Evolutionary conservation across 2,797 vertebrate genomes (phyloP).

Genomic region (Phaenicophaeus curvirostris): DNA sequence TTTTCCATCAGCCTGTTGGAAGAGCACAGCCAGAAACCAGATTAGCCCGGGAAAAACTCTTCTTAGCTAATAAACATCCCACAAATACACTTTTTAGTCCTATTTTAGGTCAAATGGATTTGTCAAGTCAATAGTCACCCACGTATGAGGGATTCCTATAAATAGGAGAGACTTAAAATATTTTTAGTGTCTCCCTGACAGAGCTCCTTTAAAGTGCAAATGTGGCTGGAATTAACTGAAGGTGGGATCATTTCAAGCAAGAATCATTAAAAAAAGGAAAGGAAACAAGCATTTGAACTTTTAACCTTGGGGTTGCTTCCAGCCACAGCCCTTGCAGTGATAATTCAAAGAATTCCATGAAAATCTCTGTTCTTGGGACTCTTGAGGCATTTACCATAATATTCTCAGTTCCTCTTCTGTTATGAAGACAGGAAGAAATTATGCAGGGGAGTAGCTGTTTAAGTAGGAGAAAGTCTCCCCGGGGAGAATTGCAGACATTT

Average conservation of each 20-base stretch:
- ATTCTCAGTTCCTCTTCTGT: conserved; percentile 37
- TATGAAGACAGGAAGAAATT: conserved; percentile 64
- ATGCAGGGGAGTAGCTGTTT: conserved; percentile 50
- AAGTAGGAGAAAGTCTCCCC: conserved; percentile 53
- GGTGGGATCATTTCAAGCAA: not conserved
- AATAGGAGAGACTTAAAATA: conserved; percentile 23
- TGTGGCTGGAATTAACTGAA: not conserved
- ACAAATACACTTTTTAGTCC: not conserved
- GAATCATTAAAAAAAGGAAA: not conserved
- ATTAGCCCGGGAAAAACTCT: not conserved
- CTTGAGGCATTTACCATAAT: conserved; percentile 41
- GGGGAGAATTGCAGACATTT: conserved; percentile 46
- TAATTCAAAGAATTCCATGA: conserved; percentile 34
- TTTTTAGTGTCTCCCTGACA: not conserved
- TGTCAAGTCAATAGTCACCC: conserved; percentile 2
- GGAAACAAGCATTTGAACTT: not conserved
- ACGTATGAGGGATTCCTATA: conserved; percentile 9
- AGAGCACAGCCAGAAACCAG: conserved; percentile 21
- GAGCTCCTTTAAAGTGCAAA: conserved; percentile 17
- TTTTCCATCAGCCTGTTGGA: conserved; percentile 27
- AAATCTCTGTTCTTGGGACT: conserved; percentile 32
- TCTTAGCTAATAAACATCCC: not conserved
- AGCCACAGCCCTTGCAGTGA: not conserved
- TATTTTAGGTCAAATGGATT: conserved; percentile 43
- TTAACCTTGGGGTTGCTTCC: conserved; percentile 28